phyloP scores from a whole-genome alignment of 35 echinoderm and acorn worm species.

The Holothuria glaberrima region DNA sequence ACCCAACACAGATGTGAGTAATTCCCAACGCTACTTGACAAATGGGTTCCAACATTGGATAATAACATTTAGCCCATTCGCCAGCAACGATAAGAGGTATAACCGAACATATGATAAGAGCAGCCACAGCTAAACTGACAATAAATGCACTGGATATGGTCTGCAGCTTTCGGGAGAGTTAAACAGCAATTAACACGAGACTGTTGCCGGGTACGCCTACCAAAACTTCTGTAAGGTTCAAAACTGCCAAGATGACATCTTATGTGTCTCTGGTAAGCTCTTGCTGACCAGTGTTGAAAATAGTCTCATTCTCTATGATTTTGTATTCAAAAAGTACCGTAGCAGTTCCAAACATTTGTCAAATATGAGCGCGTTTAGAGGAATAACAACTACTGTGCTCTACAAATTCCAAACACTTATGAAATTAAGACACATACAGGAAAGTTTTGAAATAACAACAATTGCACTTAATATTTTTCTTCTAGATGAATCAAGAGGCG shows the following conservation, averaged over 20 bases:
- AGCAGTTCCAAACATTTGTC: too few relatives aligned
- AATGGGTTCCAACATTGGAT: background rate
- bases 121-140: conserved; percentile 60
- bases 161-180: conserved; percentile 32
- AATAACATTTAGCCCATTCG: background rate
- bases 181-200: conserved; percentile 52
- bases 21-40: conserved; percentile 49
- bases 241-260: background rate
- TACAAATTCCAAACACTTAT: too few relatives aligned
- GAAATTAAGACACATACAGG: too few relatives aligned
- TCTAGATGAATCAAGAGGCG: too few relatives aligned
- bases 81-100: conserved; percentile 1
- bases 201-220: conserved; percentile 49
- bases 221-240: background rate
- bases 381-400: too few relatives aligned
- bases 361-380: too few relatives aligned
- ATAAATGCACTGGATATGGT: conserved; percentile 61
- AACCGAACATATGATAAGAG: conserved; percentile 35
- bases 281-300: too few relatives aligned
- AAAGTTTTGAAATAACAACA: too few relatives aligned
- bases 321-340: too few relatives aligned
- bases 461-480: too few relatives aligned
- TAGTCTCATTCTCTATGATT: too few relatives aligned
- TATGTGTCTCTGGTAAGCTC: too few relatives aligned
- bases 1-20: conserved; percentile 40